Percentiles rank a stretch among this genome's conserved stretches.
phyloP scores from a whole-genome alignment of 2,888 invertebrate species.

The Trichacis sp. region DNA sequence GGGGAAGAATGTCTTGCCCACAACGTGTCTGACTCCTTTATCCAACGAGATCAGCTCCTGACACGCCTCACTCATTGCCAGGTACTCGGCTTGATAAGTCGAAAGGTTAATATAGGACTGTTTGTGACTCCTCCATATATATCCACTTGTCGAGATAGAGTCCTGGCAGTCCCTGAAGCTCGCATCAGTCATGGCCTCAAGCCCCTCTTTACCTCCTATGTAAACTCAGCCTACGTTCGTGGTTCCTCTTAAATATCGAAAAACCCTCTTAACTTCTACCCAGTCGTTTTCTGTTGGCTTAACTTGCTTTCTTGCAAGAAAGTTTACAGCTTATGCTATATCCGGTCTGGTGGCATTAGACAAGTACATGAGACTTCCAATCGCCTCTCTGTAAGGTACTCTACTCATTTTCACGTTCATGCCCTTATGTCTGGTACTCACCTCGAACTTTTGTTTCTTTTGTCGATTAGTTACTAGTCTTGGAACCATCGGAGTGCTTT shows the following conservation, averaged over 20 bases:
- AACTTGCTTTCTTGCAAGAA: conserved; percentile 24
- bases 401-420: conserved; percentile 10
- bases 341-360: conserved; percentile 31
- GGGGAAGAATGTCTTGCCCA: too few relatives aligned
- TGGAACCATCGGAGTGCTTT: too few relatives aligned
- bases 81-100: too few relatives aligned
- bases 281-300: conserved; percentile 21
- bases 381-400: conserved; percentile 42
- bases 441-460: not conserved
- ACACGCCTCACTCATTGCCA: too few relatives aligned
- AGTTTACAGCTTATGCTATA: conserved; percentile 27
- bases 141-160: too few relatives aligned
- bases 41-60: too few relatives aligned
- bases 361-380: conserved; percentile 36
- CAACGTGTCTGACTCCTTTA: too few relatives aligned
- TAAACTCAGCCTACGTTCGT: conserved; percentile 23
- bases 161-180: conserved; percentile 44
- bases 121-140: too few relatives aligned
- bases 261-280: conserved; percentile 32
- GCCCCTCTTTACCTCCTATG: conserved; percentile 5
- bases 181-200: conserved; percentile 43
- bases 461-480: conserved; percentile 25
- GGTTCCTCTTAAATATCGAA: conserved; percentile 24
- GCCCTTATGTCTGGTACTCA: too few relatives aligned
- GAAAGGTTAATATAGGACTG: conserved; percentile 33